phyloP scores from a whole-genome alignment of 2,888 invertebrate genomes.

The Eupithecia vulgata region DNA sequence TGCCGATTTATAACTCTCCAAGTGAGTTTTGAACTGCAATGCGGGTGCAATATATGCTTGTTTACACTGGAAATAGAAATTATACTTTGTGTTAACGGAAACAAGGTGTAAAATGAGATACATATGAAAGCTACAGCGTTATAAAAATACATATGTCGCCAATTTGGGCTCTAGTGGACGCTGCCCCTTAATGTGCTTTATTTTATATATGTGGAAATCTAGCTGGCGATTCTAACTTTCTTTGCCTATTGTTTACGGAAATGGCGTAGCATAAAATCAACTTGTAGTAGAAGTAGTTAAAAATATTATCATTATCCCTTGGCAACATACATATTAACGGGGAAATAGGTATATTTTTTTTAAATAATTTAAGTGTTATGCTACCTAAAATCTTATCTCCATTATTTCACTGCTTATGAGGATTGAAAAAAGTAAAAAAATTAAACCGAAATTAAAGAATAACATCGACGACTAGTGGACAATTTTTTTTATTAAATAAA shows the following conservation, averaged over 20 bases:
- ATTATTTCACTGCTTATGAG: no score
- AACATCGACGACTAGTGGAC: no score
- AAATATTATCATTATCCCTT: not conserved
- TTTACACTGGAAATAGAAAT: constrained; percentile 14
- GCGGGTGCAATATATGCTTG: constrained; percentile 37
- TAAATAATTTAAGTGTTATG: no score
- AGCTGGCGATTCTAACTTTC: not conserved
- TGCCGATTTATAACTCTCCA: constrained; percentile 40
- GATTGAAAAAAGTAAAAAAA: not conserved
- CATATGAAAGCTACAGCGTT: not conserved
- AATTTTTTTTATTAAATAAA: no score
- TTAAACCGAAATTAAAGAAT: not conserved
- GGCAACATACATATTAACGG: not conserved
- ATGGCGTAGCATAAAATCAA: not conserved
- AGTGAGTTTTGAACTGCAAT: constrained; percentile 43
- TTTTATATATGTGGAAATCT: not conserved
- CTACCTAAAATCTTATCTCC: no score
- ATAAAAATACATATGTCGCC: not conserved
- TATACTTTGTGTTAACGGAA: not conserved
- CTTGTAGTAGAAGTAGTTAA: not conserved
- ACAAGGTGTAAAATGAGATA: not conserved
- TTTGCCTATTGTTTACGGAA: not conserved
- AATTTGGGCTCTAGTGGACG: not conserved
- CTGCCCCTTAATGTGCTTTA: not conserved
- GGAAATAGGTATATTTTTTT: not conserved